Percentiles rank a stretch among this genome's conserved stretches.
These are phyloP conservation scores for Hypsopygia costalis DNA, from an alignment of 2,888 invertebrate species.

Conservation along the genomic window DNA sequence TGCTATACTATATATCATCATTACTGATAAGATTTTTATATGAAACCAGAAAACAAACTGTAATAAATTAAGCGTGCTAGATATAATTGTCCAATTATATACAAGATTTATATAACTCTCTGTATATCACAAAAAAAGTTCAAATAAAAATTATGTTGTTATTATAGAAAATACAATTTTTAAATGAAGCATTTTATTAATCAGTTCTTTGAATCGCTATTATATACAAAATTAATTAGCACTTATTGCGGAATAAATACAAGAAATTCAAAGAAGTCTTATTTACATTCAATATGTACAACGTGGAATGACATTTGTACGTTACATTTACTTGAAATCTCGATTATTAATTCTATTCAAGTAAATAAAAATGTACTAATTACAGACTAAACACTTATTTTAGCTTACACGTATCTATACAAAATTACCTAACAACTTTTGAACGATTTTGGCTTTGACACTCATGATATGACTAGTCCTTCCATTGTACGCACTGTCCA, in stretches of 20 bases:
- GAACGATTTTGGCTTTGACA: slow-evolving; percentile 56
- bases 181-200: slow-evolving; percentile 14
- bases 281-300: slow-evolving; percentile 68
- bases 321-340: slow-evolving; percentile 44
- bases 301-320: slow-evolving; percentile 71
- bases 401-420: slow-evolving; percentile 8
- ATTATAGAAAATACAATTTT: slow-evolving; percentile 3
- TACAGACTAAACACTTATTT: slow-evolving; percentile 7
- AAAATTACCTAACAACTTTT: slow-evolving; percentile 20
- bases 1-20: no score
- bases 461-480: slow-evolving; percentile 32
- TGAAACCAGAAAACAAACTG: no score
- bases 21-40: no score
- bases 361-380: slow-evolving; percentile 16
- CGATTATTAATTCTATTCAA: slow-evolving; percentile 6
- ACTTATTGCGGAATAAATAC: slow-evolving; percentile 57
- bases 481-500: slow-evolving; percentile 25
- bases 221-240: slow-evolving; percentile 63
- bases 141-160: not conserved
- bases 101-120: no score
- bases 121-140: no score
- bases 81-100: no score
- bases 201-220: slow-evolving; percentile 26
- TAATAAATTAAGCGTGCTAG: no score
- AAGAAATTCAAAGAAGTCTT: slow-evolving; percentile 53